Conservation (phyloP, 2,888 invertebrate species). For the Andrena camellia region DNA sequence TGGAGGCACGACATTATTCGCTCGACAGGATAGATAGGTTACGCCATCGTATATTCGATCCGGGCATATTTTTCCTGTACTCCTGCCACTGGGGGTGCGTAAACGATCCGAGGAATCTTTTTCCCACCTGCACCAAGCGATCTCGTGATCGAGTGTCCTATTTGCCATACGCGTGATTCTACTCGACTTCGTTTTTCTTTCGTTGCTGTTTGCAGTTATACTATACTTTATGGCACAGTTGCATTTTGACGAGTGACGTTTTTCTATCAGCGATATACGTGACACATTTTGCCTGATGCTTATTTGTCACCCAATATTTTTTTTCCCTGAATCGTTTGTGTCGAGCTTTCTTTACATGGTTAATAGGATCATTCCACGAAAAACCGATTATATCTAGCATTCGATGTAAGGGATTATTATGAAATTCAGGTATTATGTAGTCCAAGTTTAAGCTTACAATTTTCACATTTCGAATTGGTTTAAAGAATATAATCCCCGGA, state of each 20-base stretch:
- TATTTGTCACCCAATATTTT: neutral
- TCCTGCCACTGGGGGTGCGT: slow-evolving; percentile 59
- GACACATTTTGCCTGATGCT: too few relatives aligned
- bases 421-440: too few relatives aligned
- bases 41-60: slow-evolving; percentile 77
- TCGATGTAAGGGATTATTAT: too few relatives aligned
- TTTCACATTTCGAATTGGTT: too few relatives aligned
- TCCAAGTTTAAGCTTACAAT: too few relatives aligned
- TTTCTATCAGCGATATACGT: neutral
- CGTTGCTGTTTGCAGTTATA: neutral
- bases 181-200: neutral
- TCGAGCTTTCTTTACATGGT: too few relatives aligned
- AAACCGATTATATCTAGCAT: too few relatives aligned
- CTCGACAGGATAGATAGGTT: slow-evolving; percentile 78
- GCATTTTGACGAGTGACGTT: neutral
- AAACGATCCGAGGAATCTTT: slow-evolving; percentile 63
- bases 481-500: too few relatives aligned
- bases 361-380: too few relatives aligned
- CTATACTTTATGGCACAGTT: neutral
- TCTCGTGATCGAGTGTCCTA: slow-evolving; percentile 41
- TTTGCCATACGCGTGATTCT: slow-evolving; percentile 32
- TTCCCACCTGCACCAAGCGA: slow-evolving; percentile 37
- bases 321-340: too few relatives aligned
- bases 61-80: slow-evolving; percentile 67
- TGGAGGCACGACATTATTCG: slow-evolving; percentile 74